A percentile compares a stretch with the other conserved stretches of the same genome.
phyloP scores from a whole-genome alignment of 2,888 invertebrate species.

The Seira musarum region DNA sequence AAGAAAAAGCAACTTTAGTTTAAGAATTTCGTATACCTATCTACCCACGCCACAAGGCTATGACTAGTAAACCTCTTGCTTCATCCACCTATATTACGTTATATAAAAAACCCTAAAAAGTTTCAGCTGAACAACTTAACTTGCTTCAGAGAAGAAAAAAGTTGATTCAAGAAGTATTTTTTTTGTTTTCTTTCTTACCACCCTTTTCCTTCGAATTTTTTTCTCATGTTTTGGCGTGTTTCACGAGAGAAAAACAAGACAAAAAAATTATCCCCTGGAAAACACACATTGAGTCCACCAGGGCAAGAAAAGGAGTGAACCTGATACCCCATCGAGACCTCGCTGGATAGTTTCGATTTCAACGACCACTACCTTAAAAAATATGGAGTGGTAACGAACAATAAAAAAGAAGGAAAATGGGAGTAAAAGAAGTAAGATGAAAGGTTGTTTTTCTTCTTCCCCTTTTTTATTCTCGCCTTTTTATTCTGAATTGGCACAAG shows the following conservation, averaged over 20 bases:
- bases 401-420: not conserved
- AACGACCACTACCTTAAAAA: constrained; percentile 1
- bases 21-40: not conserved
- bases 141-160: not conserved
- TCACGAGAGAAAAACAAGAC: not conserved
- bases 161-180: not conserved
- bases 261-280: not conserved
- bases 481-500: not conserved
- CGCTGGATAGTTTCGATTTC: constrained; percentile 25
- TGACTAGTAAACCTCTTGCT: too few relatives aligned
- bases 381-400: not conserved
- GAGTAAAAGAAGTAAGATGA: not conserved
- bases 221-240: constrained; percentile 6
- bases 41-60: not conserved
- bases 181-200: not conserved
- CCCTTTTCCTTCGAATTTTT: not conserved
- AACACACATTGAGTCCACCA: not conserved
- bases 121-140: not conserved
- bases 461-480: not conserved
- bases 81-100: not conserved
- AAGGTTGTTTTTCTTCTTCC: not conserved
- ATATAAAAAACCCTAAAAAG: not conserved
- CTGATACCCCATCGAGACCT: constrained; percentile 25
- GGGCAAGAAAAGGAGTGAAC: constrained; percentile 3
- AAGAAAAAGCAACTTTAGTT: not conserved